A percentile compares a stretch with the other conserved stretches of the same genome.
These are phyloP conservation scores for Hormaphis cornu DNA, from an alignment of 1,140 invertebrate species.

Conservation along the genomic window DNA sequence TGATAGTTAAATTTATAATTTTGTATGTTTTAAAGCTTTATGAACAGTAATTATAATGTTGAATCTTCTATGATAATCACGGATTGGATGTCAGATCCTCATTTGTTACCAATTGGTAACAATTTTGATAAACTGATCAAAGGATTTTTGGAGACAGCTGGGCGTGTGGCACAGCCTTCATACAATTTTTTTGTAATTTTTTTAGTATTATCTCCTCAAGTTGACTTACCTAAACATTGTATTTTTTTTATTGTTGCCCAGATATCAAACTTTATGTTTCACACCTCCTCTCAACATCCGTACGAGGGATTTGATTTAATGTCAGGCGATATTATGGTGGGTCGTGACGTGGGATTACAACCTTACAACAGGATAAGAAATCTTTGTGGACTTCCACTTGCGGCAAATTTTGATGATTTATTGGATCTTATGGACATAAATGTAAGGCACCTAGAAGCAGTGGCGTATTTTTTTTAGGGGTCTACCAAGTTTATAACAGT, in stretches of 20 bases:
- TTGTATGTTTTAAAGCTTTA: background rate
- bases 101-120: background rate
- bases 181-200: background rate
- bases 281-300: conserved; percentile 45
- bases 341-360: conserved; percentile 80
- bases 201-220: too few species aligned
- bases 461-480: too few species aligned
- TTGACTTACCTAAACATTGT: background rate
- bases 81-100: background rate
- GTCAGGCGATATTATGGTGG: conserved; percentile 75
- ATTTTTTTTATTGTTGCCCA: conserved; percentile 1
- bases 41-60: background rate
- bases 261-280: conserved; percentile 41
- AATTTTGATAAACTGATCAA: background rate
- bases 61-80: background rate
- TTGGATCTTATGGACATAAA: conserved; percentile 33
- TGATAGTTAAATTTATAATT: too few species aligned
- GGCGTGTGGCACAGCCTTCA: background rate
- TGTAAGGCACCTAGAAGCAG: background rate
- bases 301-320: conserved; percentile 74
- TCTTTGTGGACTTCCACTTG: conserved; percentile 64
- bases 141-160: background rate
- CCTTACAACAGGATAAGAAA: conserved; percentile 67
- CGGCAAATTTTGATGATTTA: conserved; percentile 46
- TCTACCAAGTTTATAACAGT: too few species aligned